Base-by-base conservation (phyloP, 2,888 invertebrate species). In the Chironomus tentans region DNA sequence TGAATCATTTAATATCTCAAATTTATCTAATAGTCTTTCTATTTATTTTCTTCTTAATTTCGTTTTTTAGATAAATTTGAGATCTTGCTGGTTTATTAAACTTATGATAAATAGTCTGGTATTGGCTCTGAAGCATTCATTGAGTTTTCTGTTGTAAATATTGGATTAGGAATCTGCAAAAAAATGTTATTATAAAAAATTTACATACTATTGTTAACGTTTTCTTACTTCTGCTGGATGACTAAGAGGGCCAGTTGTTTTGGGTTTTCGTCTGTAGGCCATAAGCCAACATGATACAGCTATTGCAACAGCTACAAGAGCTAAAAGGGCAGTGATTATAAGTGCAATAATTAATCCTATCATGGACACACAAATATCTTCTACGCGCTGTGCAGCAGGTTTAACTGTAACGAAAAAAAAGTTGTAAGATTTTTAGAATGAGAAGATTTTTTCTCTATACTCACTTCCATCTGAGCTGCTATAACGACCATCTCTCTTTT, bases 161-260 rank as follows among this genome's bases (percentile, higher is more conserved):
- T 56, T 56, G 56, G 56, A 15, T 56, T 56, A n/a, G 56, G 56
- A 18, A 38, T 38, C 38, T 38, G 38, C 38, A 4, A 38, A 38
- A 10, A 38, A 38, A 2, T 10, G 4, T 38, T 24, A 24, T 24
- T 24, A 24, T 24, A 24, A 24, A 24, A 24, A 24, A 24, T 24
- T 24, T 3, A 24, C n/a, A n/a, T n/a, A n/a, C n/a, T n/a, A n/a
- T n/a, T n/a, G n/a, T n/a, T n/a, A n/a, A n/a, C n/a, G n/a, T n/a
- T 96, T 96, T 77, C 96, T 96, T 86, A 96, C 95, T 86, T 96
- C 95, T 78, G 95, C 93, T 79, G 96, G 96, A 87, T 96, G 96
- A 79, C 96, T 95, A 80, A 96, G 87, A 69, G 96, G 96, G 61
- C 95, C 95, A 78, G 93, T 89, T 73, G 92, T 89, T 81, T 94